A percentile compares a stretch with the other conserved stretches of the same genome.
Conservation (phyloP, 2,113 vertebrate species). For the Solea senegalensis region DNA sequence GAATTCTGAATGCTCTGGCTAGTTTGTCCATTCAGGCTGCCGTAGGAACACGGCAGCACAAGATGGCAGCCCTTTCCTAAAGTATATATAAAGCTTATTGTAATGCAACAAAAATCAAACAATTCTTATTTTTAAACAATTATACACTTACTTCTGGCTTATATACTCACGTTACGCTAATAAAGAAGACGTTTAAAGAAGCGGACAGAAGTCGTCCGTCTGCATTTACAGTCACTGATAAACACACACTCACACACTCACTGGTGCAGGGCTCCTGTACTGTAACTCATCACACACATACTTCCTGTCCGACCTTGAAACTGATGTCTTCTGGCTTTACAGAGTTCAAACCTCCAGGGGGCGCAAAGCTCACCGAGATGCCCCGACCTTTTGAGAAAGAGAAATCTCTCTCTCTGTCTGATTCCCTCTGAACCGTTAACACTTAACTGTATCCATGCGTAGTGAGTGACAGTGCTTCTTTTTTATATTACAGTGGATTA, state of each 20-base stretch:
- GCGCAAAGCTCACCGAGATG: slow-evolving; percentile 31
- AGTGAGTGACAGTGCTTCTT: slow-evolving; percentile 40
- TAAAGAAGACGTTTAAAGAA: too few species aligned
- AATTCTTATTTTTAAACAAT: too few species aligned
- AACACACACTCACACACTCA: slow-evolving; percentile 14
- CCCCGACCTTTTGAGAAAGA: slow-evolving; percentile 26
- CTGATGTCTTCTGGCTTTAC: slow-evolving; percentile 71
- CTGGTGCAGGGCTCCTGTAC: slow-evolving; percentile 44
- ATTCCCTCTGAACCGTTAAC: slow-evolving; percentile 41
- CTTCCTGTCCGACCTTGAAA: slow-evolving; percentile 68
- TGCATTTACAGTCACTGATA: slow-evolving; percentile 11
- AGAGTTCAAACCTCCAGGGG: slow-evolving; percentile 48
- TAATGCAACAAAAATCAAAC: too few species aligned
- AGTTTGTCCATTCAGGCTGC: too few species aligned
- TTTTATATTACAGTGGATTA: slow-evolving; percentile 39
- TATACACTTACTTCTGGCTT: too few species aligned
- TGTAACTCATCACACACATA: slow-evolving; percentile 47
- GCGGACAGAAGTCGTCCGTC: not conserved
- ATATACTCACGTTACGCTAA: too few species aligned
- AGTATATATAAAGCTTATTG: too few species aligned
- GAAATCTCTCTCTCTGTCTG: slow-evolving; percentile 28
- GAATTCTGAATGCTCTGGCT: too few species aligned
- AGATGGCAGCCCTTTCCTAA: too few species aligned
- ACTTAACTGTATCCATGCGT: slow-evolving; percentile 43
- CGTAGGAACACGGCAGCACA: too few species aligned